Evolutionary conservation across 2,113 vertebrate genomes (phyloP), one percentile per base, ranked within the genome.

Genomic region (Piaya cayana): DNA sequence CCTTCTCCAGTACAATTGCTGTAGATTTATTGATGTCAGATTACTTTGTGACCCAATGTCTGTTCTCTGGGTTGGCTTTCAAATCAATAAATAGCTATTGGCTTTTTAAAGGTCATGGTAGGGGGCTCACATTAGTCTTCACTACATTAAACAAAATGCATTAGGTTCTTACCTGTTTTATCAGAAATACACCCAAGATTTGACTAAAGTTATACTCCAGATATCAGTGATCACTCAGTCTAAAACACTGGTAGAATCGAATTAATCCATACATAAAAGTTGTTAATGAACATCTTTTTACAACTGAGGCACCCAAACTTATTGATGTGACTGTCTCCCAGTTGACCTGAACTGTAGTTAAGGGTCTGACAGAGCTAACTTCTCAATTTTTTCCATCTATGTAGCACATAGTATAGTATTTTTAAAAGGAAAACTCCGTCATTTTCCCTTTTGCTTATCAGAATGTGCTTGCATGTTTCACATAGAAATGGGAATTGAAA

Each of bases 21-120:
- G 64, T 50, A 74, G 78, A 20, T 74, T 36, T 72, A 82, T 53
- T 81, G 68, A 36, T 96, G 42, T 83, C 43, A 37, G 30, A 69
- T 86, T 92, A 64, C 32, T 88, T 88, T 55, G 56, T 86, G 56
- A 62, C 53, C 68, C 70, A 50, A 49, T 50, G 58, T 34, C 25
- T 95, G 23, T 82, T 95, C 43, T 68, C 89, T 83, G 71, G 26
- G 14, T 76, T 95, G 56, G 21, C 78, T 92, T 59, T 94, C 42
- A 92, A 64, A 91, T 68, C 90, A 75, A 32, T 64, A 93, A 92
- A 82, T 71, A 93, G 49, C 62, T 79, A 23, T 87, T 62, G 95
- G 55, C 70, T 92, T 63, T 58, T 27, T 82, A 92, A 80, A 88
- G 85, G 78, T 91, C 34, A 36, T 26, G 22, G 12, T 65, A 71